Evolutionary conservation across 2,113 vertebrate species (phyloP).

Genomic region (Gila orcuttii): DNA sequence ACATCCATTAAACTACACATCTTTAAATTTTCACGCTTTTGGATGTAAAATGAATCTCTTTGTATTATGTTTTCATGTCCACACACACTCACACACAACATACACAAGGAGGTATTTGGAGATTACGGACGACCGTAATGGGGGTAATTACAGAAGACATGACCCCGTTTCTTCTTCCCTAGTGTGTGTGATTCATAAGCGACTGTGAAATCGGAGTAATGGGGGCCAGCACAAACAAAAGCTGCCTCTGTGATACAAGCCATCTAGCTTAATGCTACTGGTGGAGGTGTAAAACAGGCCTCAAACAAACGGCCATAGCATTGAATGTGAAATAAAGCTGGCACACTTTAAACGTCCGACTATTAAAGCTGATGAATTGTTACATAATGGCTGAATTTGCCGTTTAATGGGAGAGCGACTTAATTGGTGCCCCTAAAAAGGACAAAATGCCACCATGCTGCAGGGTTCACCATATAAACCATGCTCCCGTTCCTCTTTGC

Average conservation of each 20-base stretch:
- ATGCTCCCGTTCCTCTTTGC: neutral
- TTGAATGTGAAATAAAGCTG: constrained; percentile 28
- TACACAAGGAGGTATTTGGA: constrained; percentile 30
- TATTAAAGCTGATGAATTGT: constrained; percentile 52
- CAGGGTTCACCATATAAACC: constrained; percentile 14
- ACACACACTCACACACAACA: neutral
- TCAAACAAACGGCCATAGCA: constrained; percentile 49
- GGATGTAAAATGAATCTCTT: neutral
- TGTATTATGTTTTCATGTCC: neutral
- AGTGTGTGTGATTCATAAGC: constrained; percentile 52
- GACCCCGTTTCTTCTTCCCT: constrained; percentile 49
- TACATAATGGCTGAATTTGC: constrained; percentile 51
- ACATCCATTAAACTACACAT: neutral
- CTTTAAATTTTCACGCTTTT: neutral
- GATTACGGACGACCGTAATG: constrained; percentile 34
- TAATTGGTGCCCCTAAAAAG: constrained; percentile 47
- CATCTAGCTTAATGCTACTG: constrained; percentile 29
- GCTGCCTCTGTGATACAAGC: constrained; percentile 36
- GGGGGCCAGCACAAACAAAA: constrained; percentile 48
- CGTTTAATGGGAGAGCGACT: constrained; percentile 38
- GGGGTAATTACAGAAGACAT: constrained; percentile 56
- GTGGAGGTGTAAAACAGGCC: constrained; percentile 27
- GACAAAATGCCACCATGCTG: constrained; percentile 37
- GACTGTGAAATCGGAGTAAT: constrained; percentile 54
- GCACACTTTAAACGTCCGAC: constrained; percentile 42